Evolutionary conservation across 2,113 vertebrate species (phyloP).

Genomic region (Haplochromis vanheusdeni): DNA sequence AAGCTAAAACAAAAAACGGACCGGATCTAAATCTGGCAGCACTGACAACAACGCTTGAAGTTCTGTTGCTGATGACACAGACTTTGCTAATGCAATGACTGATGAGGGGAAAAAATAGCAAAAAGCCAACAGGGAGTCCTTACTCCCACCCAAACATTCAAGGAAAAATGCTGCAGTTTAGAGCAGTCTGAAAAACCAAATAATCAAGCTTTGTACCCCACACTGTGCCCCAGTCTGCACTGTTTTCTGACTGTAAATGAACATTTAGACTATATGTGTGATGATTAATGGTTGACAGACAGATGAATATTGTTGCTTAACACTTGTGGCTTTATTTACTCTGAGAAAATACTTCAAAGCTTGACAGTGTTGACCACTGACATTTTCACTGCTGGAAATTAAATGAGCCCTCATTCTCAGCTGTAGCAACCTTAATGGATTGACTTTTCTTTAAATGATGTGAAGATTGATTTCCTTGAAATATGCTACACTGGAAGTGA

Average conservation of each 20-base stretch:
- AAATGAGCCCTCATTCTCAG: neutral
- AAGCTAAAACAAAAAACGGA: neutral
- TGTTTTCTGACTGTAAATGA: neutral
- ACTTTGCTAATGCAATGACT: neutral
- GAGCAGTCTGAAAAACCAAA: neutral
- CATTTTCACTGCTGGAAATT: neutral
- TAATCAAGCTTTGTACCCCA: neutral
- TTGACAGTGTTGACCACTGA: neutral
- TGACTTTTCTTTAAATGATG: neutral
- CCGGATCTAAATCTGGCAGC: accelerated
- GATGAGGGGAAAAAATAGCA: neutral
- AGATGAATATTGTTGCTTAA: neutral
- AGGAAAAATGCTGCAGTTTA: neutral
- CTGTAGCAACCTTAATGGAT: neutral
- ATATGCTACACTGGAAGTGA: neutral
- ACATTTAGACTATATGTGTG: neutral
- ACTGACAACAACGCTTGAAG: neutral
- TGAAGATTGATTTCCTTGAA: neutral
- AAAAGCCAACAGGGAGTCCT: neutral
- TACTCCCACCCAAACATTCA: neutral
- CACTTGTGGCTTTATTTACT: neutral
- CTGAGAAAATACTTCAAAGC: neutral
- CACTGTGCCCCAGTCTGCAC: neutral
- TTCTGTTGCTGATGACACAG: neutral
- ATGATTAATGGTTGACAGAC: neutral